Evolutionary conservation across 2,888 invertebrate genomes (phyloP), one percentile per base, ranked within the genome.

Genomic region (Drosophila niveifrons): DNA sequence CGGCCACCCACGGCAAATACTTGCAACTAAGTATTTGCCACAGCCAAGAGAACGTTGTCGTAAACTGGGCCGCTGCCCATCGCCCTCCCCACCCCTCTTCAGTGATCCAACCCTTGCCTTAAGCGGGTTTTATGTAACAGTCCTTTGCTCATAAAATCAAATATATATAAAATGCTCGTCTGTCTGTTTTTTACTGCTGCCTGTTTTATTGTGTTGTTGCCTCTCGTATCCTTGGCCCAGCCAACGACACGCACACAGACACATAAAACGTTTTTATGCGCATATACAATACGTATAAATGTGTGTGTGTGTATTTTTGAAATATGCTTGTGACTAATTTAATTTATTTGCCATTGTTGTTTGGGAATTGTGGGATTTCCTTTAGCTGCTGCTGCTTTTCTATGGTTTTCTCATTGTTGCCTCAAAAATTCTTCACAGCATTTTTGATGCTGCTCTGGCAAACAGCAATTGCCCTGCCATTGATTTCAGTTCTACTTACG

Each of bases 261-360:
- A 36, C 23, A 46, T 34, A 66, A 34, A 51, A 58, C 64, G 10
- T 53, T 65, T 66, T 77, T 55, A 69, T 72, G 61, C 55, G 68
- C 48, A 70, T 48, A 71, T 58, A 74, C 47, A 63, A 69, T 61
- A 66, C 15, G 69, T 55, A 70, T 64, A 63, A 53, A 66, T 17
- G 13, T 47, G 13, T 48, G 41, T 55, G 43, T 44, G 66, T 48
- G 66, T 57, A 55, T 82, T 81, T 82, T 76, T 87, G 82, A 87
- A 87, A 85, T 87, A 85, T 87, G 88, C 69, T 85, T 87, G 85
- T 78, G 82, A 85, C 85, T 87, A 87, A 85, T 87, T 85, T 85
- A 87, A 85, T 85, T 85, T 85, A 85, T 85, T 87, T 85, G 82
- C 75, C 71, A 77, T 85, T 85, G 84, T 87, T 84, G 82, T 75